phyloP scores from a whole-genome alignment of 2,888 invertebrate species.

The Lasioglossum villosulum region DNA sequence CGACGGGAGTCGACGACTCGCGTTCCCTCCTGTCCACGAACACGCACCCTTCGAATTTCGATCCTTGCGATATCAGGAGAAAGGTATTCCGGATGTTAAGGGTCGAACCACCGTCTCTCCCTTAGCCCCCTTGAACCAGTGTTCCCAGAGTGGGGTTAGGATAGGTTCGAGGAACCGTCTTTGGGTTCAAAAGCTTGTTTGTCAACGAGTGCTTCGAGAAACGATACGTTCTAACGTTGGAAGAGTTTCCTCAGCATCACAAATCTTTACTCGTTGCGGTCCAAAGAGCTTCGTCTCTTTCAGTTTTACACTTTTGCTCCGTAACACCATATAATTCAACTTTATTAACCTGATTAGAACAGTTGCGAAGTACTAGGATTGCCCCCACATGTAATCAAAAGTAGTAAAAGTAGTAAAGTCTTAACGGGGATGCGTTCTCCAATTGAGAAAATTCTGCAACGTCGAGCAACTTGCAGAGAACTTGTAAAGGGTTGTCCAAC shows the following conservation, averaged over 20 bases:
- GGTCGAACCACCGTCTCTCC: neutral
- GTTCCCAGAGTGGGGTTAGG: neutral
- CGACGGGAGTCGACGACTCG: constrained; percentile 5
- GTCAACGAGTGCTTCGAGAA: neutral
- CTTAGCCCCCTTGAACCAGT: neutral
- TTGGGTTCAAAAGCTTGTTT: neutral
- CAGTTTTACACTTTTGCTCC: too few species aligned
- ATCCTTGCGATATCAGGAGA: neutral
- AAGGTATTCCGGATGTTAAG: neutral
- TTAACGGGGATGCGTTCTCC: neutral
- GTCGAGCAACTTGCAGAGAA: neutral
- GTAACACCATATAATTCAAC: too few species aligned
- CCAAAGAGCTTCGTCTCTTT: neutral
- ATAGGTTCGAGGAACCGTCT: neutral
- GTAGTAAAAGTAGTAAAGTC: neutral
- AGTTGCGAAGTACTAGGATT: too few species aligned
- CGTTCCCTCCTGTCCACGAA: neutral
- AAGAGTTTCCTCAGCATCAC: neutral
- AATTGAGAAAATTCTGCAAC: neutral
- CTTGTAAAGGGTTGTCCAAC: neutral
- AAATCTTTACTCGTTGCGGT: neutral
- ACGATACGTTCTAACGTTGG: neutral
- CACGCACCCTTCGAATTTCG: neutral
- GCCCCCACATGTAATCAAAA: too few species aligned
- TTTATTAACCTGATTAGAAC: too few species aligned